phyloP scores from a whole-genome alignment of 2,888 invertebrate species.

The Leptothorax acervorum region DNA sequence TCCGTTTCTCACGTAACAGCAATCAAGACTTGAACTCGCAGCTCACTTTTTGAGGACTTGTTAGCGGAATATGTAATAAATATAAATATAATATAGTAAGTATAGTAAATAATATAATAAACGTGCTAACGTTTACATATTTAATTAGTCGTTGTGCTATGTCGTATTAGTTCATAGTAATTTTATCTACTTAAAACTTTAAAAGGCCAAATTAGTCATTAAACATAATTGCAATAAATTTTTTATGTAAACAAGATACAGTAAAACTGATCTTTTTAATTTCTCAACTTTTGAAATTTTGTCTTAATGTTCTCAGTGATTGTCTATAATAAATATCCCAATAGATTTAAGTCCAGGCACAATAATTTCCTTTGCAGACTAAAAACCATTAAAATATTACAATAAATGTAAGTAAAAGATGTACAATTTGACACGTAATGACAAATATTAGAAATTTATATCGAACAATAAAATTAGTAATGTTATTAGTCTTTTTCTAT shows the following conservation, averaged over 20 bases:
- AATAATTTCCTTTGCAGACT: not conserved
- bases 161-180: not conserved
- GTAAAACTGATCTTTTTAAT: not conserved
- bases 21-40: constrained; percentile 74
- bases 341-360: not conserved
- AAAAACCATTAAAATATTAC: not conserved
- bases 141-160: not conserved
- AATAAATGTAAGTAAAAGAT: not conserved
- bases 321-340: not conserved
- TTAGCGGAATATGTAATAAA: constrained; percentile 18
- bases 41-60: constrained; percentile 57
- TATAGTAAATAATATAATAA: constrained; percentile 26
- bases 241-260: not conserved
- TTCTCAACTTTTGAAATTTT: not conserved
- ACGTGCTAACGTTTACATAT: not conserved
- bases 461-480: not conserved
- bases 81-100: too few species aligned
- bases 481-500: not conserved
- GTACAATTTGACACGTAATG: not conserved
- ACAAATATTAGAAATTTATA: not conserved
- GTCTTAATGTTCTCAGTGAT: not conserved
- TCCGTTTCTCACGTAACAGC: constrained; percentile 75
- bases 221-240: not conserved
- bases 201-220: not conserved
- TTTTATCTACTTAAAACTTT: not conserved